These are phyloP conservation scores for Jordanella pulchra DNA, from an alignment of 2,797 vertebrate species.

Conservation along the genomic window DNA sequence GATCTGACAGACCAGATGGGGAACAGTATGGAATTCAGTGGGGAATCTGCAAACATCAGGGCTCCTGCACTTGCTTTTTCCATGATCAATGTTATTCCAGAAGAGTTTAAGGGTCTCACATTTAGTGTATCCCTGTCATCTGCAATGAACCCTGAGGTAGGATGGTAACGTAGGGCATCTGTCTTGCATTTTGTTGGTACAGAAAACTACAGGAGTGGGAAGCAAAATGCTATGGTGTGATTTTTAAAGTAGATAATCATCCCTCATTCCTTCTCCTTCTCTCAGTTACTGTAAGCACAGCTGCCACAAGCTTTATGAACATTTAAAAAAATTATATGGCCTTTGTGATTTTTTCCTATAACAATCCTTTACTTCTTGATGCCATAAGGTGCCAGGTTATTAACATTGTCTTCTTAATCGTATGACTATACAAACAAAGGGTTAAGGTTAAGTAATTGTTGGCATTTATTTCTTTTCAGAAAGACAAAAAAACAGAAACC, in stretches of 20 bases:
- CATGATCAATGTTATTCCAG: conserved; percentile 71
- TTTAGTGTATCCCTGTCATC: conserved; percentile 77
- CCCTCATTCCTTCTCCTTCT: not conserved
- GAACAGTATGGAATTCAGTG: conserved; percentile 80
- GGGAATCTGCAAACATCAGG: conserved; percentile 66
- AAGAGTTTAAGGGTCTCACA: conserved; percentile 80
- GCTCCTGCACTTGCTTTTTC: conserved; percentile 79
- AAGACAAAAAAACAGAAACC: no score
- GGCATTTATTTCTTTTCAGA: no score
- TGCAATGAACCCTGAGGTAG: conserved; percentile 78
- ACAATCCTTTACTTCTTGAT: no score
- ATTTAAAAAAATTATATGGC: not conserved
- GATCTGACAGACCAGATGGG: conserved; percentile 80
- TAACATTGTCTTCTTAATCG: no score
- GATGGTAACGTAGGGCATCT: conserved; percentile 8
- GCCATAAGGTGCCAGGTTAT: no score
- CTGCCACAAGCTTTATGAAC: not conserved
- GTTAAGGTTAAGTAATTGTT: no score
- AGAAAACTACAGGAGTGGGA: not conserved
- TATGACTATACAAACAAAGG: no score
- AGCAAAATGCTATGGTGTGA: not conserved
- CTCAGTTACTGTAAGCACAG: not conserved
- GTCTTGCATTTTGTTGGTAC: not conserved
- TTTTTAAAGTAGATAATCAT: not conserved
- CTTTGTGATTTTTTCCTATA: no score